Conservation (phyloP, 2,888 invertebrate genomes). For the Stenchaetothrips biformis region DNA sequence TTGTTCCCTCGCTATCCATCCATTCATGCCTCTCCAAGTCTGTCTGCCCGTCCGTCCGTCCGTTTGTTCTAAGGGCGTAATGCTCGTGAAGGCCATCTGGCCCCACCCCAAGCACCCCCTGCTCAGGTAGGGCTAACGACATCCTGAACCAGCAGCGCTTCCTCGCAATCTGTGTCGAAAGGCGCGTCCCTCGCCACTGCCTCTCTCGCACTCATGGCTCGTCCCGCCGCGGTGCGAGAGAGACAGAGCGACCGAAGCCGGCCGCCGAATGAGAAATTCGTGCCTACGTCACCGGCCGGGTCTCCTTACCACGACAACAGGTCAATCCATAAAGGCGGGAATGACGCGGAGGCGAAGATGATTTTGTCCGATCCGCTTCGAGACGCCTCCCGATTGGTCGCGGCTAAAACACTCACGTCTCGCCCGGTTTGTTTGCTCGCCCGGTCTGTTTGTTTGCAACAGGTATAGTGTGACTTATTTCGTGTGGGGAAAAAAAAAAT, state of each 20-base stretch:
- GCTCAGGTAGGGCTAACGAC: background rate
- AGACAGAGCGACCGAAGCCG: background rate
- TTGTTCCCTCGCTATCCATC: no score
- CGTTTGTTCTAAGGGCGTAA: background rate
- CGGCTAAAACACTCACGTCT: background rate
- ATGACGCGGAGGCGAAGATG: background rate
- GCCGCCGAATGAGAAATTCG: background rate
- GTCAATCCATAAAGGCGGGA: background rate
- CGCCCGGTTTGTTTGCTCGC: background rate
- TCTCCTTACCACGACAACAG: background rate
- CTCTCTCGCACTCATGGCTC: no score
- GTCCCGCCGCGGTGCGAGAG: no score
- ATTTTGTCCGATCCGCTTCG: background rate
- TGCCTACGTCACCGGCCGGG: background rate
- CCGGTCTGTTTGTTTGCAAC: background rate
- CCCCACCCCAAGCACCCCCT: background rate
- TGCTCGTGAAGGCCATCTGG: background rate
- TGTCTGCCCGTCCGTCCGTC: no score
- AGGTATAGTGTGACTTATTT: no score
- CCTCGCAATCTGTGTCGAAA: constrained; percentile 22
- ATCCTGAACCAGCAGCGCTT: background rate
- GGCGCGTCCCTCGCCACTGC: background rate
- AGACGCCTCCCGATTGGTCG: background rate
- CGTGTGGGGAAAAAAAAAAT: no score
- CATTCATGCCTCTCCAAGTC: no score